Base-by-base conservation (phyloP, 2,113 vertebrate genomes). In the Phaethornis superciliosus region DNA sequence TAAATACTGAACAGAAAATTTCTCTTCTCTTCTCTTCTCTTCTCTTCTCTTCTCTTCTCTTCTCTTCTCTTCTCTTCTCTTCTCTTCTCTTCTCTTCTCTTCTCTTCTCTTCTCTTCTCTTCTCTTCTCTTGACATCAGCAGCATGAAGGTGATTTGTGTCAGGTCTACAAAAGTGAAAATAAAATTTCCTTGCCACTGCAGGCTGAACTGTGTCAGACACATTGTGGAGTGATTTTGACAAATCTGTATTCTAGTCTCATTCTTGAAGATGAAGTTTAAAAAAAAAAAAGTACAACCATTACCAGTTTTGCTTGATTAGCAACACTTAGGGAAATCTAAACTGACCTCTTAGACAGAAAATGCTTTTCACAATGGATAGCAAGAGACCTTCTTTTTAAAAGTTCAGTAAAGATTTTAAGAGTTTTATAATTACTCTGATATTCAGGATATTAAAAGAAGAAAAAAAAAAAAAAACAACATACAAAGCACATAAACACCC, bases 291-390 rank as follows among this genome's bases (percentile, higher is more conserved):
- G 20, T 23, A 23, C 12, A 70, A 65, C 47, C 3, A 5, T 86
- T 92, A 96, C 52, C 21, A 76, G 32, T 68, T 94, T 76, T 76
- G 35, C 30, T 88, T 93, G 32, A 84, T 90, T 88, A 90, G 28
- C 15, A 85, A 44, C 85, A 47, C 21, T 76, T 64, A 3, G 9
- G 78, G 58, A 88, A 89, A 75, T 84, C 49, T 74, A 75, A 93
- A 56, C 19, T 75, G 40, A 64, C 12, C 52, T 81, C 17, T 69
- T 80, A 71, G 33, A 59, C 9, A 81, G 15, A 93, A 78, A 78
- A 35, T 23, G 5, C 6, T 81, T 82, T 76, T 79, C 23, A 46
- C 49, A 81, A 84, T 60, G 35, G 24, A 18, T 15, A 79, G n/a
- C 2, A 79, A 71, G 26, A 78, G 3, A 11, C 7, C 2, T 68